phyloP scores from a whole-genome alignment of 2,113 vertebrate genomes.

The Lutjanus erythropterus region DNA sequence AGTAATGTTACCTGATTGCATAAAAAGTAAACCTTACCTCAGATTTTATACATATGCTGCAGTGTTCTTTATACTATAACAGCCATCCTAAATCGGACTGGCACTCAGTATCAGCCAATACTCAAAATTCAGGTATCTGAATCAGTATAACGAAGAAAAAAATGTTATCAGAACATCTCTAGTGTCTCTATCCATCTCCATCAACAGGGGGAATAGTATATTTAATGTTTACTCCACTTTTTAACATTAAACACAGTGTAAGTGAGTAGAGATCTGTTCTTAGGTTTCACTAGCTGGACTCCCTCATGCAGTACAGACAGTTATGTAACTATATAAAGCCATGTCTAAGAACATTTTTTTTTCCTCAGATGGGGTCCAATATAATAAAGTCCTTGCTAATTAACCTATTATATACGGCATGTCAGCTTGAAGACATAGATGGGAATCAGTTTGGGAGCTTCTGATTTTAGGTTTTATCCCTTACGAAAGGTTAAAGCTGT shows the following conservation, averaged over 20 bases:
- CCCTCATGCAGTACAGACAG: slow-evolving; percentile 26
- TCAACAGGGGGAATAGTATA: neutral
- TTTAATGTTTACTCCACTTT: neutral
- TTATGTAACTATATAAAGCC: slow-evolving; percentile 36
- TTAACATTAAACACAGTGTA: neutral
- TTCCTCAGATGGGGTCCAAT: neutral
- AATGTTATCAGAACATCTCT: too few species aligned
- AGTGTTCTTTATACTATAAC: too few species aligned
- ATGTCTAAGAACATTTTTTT: slow-evolving; percentile 19
- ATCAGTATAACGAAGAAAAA: too few species aligned
- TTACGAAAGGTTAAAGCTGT: neutral
- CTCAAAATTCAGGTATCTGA: too few species aligned
- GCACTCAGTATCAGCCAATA: too few species aligned
- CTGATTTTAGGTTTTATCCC: neutral
- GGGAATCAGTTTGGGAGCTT: too few species aligned
- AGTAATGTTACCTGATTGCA: too few species aligned
- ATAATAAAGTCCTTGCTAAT: neutral
- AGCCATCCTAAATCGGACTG: too few species aligned
- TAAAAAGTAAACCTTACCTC: too few species aligned
- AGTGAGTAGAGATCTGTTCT: neutral
- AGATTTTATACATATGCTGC: too few species aligned
- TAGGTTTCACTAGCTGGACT: slow-evolving; percentile 7
- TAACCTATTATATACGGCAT: neutral
- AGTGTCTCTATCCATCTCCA: neutral
- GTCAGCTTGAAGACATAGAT: slow-evolving; percentile 1